Base-by-base conservation (phyloP, 2,113 vertebrate genomes). In the Lontra canadensis region DNA sequence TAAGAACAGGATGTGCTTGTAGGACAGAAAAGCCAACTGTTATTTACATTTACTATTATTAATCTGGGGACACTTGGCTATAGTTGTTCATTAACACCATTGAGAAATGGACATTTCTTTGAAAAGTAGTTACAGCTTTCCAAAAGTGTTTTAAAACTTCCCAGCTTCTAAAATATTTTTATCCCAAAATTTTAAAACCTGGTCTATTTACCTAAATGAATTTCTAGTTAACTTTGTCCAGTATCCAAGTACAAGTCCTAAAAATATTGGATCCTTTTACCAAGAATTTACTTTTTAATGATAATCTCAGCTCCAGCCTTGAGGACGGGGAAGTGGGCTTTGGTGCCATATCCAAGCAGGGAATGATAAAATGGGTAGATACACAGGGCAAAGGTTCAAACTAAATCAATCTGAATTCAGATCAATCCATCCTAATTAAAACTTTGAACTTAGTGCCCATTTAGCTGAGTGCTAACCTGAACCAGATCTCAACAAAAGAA, bases 91-190 rank as follows among this genome's bases (percentile, higher is more conserved):
- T 74, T 31, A 86, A 57, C 26, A 81, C 4, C 65, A 73, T n/a
- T 93, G 69, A 94, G 42, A 91, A 93, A 94, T 6, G 36, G n/a
- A 55, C 2, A 52, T 80, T 71, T 76, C n/a, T 89, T 94, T 49
- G 36, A 87, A 15, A 96, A 57, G 73, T 13, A 44, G 29, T 65
- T 76, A 39, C 1, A 80, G 4, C 1, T 94, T 96, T 94, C 17
- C 21, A 87, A 92, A 84, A n/a, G 20, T 90, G 8, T 49, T 73
- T 84, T 23, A 21, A 73, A 90, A 73, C 8, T 74, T 63, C 7
- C 18, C 52, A 78, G 9, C 12, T 81, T 78, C n/a, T 78, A 42
- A 96, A 87, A 47, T 86, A 49, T 23, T 86, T 93, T 76, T 69
- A 69, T 76, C 94, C 6, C 61, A 21, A 61, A 90, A 88, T 52